phyloP scores from a whole-genome alignment of 2,113 vertebrate genomes.

The Chaetorhynchus papuensis region DNA sequence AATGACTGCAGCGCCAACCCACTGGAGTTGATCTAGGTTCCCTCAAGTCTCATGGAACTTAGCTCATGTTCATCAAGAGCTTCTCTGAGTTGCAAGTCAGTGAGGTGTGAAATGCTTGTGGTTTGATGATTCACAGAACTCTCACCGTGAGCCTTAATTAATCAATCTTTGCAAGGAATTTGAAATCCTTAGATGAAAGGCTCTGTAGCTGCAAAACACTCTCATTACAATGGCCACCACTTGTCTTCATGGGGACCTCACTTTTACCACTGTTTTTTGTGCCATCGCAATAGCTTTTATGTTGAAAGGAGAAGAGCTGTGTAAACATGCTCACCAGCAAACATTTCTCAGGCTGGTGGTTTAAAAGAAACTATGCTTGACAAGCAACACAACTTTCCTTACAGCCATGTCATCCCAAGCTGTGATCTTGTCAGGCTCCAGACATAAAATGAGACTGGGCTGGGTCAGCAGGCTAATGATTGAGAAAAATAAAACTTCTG shows the following conservation, averaged over 20 bases:
- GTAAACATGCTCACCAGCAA: slow-evolving; percentile 6
- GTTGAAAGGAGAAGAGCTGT: not conserved
- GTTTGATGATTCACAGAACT: slow-evolving; percentile 65
- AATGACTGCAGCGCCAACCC: slow-evolving; percentile 48
- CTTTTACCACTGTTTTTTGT: not conserved
- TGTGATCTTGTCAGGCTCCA: slow-evolving; percentile 2
- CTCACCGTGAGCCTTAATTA: slow-evolving; percentile 61
- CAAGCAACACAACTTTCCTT: not conserved
- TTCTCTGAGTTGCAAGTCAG: slow-evolving; percentile 64
- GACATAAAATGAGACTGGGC: not conserved
- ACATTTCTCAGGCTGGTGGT: not conserved
- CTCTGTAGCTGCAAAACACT: slow-evolving; percentile 38
- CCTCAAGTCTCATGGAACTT: slow-evolving; percentile 56
- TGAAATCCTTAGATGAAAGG: slow-evolving; percentile 64
- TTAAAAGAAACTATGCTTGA: not conserved
- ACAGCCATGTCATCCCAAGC: not conserved
- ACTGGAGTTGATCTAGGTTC: slow-evolving; percentile 52
- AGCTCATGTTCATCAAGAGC: slow-evolving; percentile 55
- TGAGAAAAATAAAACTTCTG: not conserved
- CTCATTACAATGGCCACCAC: slow-evolving; percentile 31
- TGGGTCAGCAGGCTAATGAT: not conserved
- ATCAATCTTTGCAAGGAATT: slow-evolving; percentile 60
- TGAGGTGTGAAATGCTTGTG: slow-evolving; percentile 67
- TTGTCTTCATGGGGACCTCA: not conserved
- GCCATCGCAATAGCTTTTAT: not conserved